These are phyloP conservation scores for Eledona agricola DNA, from an alignment of 2,888 invertebrate species.

Conservation along the genomic window DNA sequence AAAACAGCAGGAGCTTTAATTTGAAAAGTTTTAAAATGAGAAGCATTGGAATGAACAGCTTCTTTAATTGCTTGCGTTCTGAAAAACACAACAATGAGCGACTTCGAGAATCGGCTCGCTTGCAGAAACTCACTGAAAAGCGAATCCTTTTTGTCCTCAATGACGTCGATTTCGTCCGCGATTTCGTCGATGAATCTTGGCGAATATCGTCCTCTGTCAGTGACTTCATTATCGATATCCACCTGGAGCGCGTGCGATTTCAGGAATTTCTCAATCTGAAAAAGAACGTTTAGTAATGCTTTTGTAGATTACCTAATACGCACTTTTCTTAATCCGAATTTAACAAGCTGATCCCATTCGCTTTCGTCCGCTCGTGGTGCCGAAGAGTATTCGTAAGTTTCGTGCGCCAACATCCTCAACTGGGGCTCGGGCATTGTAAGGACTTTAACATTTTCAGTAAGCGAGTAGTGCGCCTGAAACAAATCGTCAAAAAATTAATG, in stretches of 20 bases:
- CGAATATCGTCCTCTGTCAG: slow-evolving; percentile 76
- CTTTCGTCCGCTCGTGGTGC: slow-evolving; percentile 76
- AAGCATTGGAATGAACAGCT: slow-evolving; percentile 82
- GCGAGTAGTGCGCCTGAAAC: slow-evolving; percentile 57
- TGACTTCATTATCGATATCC: slow-evolving; percentile 77
- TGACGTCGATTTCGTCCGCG: slow-evolving; percentile 81
- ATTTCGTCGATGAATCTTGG: slow-evolving; percentile 86
- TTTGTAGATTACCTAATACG: slow-evolving; percentile 30
- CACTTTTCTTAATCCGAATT: slow-evolving; percentile 79
- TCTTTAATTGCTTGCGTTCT: slow-evolving; percentile 84
- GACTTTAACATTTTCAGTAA: slow-evolving; percentile 78
- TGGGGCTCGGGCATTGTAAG: slow-evolving; percentile 75
- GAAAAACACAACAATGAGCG: slow-evolving; percentile 50
- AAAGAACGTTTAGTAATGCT: slow-evolving; percentile 25
- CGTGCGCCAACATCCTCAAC: slow-evolving; percentile 73
- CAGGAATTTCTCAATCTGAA: slow-evolving; percentile 70
- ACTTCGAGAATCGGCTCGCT: too few species aligned
- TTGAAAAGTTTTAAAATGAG: slow-evolving; percentile 85
- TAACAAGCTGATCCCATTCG: slow-evolving; percentile 83
- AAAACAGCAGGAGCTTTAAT: slow-evolving; percentile 80
- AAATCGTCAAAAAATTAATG: background rate
- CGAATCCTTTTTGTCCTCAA: slow-evolving; percentile 83
- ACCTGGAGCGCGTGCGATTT: slow-evolving; percentile 82
- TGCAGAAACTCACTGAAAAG: slow-evolving; percentile 81
- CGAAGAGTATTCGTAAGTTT: slow-evolving; percentile 78